phyloP scores from a whole-genome alignment of 2,797 vertebrate genomes.

The Tapera naevia region DNA sequence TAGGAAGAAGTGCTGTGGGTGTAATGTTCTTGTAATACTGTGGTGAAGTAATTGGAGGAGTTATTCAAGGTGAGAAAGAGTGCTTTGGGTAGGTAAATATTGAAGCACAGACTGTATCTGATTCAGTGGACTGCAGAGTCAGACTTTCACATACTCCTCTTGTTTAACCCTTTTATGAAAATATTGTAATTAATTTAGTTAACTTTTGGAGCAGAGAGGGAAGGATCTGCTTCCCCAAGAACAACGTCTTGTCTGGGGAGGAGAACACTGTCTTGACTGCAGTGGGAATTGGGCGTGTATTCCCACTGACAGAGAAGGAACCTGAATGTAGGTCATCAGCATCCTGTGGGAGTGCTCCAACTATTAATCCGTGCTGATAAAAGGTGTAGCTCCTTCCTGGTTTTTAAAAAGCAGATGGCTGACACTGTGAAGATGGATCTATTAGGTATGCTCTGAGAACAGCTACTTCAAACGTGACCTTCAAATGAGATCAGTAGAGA shows the following conservation, averaged over 20 bases:
- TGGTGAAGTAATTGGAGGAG: background rate
- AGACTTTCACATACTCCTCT: background rate
- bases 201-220: background rate
- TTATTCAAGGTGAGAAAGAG: background rate
- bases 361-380: background rate
- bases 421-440: background rate
- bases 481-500: background rate
- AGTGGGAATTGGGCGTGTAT: background rate
- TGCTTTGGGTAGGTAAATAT: background rate
- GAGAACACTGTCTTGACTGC: background rate
- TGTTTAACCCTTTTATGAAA: background rate
- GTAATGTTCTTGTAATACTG: background rate
- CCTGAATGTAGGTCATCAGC: background rate
- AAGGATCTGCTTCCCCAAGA: background rate
- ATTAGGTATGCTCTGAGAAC: background rate
- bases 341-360: background rate
- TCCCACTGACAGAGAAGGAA: background rate
- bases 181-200: background rate
- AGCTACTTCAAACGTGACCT: background rate
- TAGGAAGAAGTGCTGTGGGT: background rate
- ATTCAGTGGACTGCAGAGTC: background rate
- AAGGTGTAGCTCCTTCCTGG: background rate
- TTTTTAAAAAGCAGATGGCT: background rate
- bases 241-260: rapidly evolving
- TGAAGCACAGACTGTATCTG: background rate